Conservation (phyloP, 2,797 vertebrate genomes). For the Platalea minor region DNA sequence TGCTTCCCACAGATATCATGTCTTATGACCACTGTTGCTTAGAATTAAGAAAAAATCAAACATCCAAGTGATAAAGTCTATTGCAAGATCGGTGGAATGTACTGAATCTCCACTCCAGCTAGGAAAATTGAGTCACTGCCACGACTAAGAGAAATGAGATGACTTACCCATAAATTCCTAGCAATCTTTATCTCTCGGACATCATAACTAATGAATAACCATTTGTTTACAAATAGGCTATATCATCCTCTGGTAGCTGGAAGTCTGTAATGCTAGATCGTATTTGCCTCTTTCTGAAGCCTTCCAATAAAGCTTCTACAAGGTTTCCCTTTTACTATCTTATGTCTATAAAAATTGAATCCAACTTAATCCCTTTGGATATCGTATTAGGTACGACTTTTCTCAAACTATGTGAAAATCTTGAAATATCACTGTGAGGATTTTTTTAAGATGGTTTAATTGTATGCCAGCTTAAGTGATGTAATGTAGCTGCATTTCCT, state of each 20-base stretch:
- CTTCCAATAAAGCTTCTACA: neutral
- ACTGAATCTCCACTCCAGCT: neutral
- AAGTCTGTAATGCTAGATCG: neutral
- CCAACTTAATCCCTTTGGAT: neutral
- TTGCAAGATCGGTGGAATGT: neutral
- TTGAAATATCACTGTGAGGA: neutral
- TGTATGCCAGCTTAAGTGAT: neutral
- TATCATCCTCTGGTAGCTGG: neutral
- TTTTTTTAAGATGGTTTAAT: neutral
- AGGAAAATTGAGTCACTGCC: neutral
- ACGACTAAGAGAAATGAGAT: neutral
- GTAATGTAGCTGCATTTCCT: neutral
- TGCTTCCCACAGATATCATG: neutral
- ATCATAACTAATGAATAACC: conserved; percentile 1
- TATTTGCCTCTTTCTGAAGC: neutral
- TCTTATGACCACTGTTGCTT: neutral
- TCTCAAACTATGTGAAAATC: neutral
- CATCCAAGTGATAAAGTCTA: neutral
- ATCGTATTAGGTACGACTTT: neutral
- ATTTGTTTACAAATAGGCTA: conserved; percentile 33
- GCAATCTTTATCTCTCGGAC: neutral
- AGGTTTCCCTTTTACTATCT: neutral
- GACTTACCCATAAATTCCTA: neutral
- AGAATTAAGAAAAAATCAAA: neutral
- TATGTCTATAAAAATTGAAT: neutral